Percentiles rank a stretch among this genome's conserved stretches.
These are phyloP conservation scores for Nasonia giraulti DNA, from an alignment of 1,140 invertebrate genomes.

Conservation along the genomic window DNA sequence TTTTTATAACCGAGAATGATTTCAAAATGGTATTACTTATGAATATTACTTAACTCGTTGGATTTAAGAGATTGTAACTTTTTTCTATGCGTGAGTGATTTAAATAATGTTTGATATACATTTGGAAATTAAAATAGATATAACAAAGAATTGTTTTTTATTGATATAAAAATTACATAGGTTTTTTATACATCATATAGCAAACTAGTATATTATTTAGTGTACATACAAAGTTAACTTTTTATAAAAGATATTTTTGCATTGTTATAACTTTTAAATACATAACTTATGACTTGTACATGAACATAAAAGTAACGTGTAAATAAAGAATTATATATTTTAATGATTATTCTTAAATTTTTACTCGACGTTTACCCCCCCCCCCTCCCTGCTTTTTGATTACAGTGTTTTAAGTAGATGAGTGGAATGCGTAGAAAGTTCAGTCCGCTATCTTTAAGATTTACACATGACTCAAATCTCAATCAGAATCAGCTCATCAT, in stretches of 20 bases:
- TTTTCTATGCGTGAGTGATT: conserved; percentile 9
- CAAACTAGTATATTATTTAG: conserved; percentile 8
- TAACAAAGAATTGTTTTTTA: neutral
- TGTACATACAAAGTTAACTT: conserved; percentile 35
- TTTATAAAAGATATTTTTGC: conserved; percentile 42
- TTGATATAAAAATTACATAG: neutral
- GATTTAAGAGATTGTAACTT: neutral
- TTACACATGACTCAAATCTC: neutral
- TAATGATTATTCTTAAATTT: neutral
- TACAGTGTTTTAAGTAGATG: too few relatives aligned
- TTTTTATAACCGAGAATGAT: conserved; percentile 29
- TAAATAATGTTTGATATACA: neutral
- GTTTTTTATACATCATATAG: neutral
- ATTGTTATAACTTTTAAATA: conserved; percentile 41
- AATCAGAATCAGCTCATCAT: conserved; percentile 28
- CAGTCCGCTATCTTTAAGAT: neutral
- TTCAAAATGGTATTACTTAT: conserved; percentile 39
- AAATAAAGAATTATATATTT: conserved; percentile 48
- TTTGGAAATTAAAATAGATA: neutral
- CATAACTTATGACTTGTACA: conserved; percentile 16
- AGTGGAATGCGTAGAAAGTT: too few relatives aligned
- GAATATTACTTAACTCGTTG: conserved; percentile 1
- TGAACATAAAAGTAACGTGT: neutral
- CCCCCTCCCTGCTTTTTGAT: too few relatives aligned
- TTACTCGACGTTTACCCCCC: neutral